Base-by-base conservation (phyloP, 30 jellyfish, hydroid and myxozoan genomes). In the Aurelia aurita region DNA sequence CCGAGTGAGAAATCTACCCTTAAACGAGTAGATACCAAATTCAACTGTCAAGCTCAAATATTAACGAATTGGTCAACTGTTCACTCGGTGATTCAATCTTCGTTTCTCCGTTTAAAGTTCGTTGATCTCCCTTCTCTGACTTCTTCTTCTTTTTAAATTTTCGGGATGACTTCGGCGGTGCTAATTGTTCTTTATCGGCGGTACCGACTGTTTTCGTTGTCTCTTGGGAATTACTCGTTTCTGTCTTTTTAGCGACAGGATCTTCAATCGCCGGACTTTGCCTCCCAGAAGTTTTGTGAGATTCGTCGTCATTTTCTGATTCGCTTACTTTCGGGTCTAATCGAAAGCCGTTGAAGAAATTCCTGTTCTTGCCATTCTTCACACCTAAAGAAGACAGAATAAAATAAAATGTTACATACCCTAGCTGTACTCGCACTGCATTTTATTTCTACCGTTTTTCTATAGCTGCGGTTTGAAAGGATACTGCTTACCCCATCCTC, bases 1-100 rank as follows among this genome's bases (percentile, higher is more conserved):
- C n/a, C n/a, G n/a, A n/a, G n/a, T n/a, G 43, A 9, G 21, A 19
- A 58, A n/a, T 21, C 27, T 25, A n/a, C 69, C 27, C 27, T 25
- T 5, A 39, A 39, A 39, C 51, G 51, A 39, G 51, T 8, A 49
- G 54, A 46, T 22, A 15, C n/a, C 18, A 18, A 3, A 32, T 7
- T 65, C 54, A 80, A 11, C 53, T 73, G 57, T 80, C 90, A 64
- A 80, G 90, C 74, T 63, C 90, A 65, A 39, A 80, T 2, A 80
- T 80, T 65, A 80, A 47, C 74, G 90, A 20, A 53, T 80, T 80
- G 64, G 67, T 46, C n/a, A 80, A 27, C 13, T 64, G 69, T 43
- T 22, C 82, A 20, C 57, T 61, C 13, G 46, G 51, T 11, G 89
- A 61, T 1, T 39, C 27, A 29, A 78, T 39, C 63, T 78, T 21